Conservation (phyloP, 2,888 invertebrate species). For the Priocnemis perturbator region DNA sequence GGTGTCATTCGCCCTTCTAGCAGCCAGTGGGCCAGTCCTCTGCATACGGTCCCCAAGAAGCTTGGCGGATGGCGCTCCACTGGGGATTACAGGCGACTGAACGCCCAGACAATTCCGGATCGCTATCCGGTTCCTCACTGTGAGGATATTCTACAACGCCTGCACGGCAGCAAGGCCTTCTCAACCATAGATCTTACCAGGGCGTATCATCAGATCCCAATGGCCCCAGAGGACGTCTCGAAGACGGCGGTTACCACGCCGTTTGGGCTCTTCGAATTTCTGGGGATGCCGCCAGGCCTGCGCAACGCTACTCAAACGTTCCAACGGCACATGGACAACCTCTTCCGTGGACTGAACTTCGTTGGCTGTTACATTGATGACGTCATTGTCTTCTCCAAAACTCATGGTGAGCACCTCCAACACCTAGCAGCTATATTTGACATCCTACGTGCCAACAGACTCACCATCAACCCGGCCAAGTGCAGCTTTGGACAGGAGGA, state of each 20-base stretch:
- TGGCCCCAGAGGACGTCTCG: no score
- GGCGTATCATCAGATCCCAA: no score
- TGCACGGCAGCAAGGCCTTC: slow-evolving; percentile 35
- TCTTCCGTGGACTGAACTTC: slow-evolving; percentile 6
- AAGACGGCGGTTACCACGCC: no score
- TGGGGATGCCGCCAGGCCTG: slow-evolving; percentile 56
- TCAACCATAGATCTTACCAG: no score
- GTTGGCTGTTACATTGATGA: not conserved
- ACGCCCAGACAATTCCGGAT: not conserved
- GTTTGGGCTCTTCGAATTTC: no score
- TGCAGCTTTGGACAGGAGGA: not conserved
- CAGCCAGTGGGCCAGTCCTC: not conserved
- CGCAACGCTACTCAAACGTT: slow-evolving; percentile 24
- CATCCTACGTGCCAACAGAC: not conserved
- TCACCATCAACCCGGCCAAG: slow-evolving; percentile 6
- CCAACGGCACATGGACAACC: slow-evolving; percentile 14
- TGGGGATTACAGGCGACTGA: not conserved
- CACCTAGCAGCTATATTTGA: not conserved
- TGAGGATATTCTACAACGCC: slow-evolving; percentile 32
- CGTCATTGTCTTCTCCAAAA: not conserved
- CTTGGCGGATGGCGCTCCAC: not conserved
- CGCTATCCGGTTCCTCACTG: slow-evolving; percentile 1
- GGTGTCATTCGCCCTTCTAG: not conserved
- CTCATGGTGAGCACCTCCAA: not conserved
- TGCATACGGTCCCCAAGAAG: slow-evolving; percentile 7